Evolutionary conservation across 1,140 invertebrate species (phyloP).

Genomic region (Caenorhabditis tropicalis): DNA sequence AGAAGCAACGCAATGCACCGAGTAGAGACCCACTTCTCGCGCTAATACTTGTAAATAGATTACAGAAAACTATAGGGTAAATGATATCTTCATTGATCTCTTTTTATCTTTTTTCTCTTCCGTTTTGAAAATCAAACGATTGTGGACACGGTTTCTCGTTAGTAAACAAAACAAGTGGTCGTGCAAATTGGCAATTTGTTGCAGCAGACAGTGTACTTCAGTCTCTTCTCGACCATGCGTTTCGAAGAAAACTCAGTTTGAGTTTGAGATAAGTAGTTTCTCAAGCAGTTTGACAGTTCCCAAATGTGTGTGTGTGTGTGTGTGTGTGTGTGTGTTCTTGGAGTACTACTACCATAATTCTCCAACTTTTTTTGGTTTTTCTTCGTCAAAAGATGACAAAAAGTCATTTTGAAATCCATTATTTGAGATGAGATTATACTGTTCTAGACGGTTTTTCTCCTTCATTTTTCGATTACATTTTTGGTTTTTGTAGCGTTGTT

Average conservation of each 20-base stretch:
- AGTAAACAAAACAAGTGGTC: slow-evolving; percentile 10
- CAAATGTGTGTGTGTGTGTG: no score
- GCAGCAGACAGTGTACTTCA: neutral
- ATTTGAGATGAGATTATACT: neutral
- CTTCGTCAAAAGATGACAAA: neutral
- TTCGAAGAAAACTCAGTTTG: neutral
- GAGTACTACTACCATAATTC: neutral
- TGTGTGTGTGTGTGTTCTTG: neutral
- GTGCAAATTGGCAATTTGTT: slow-evolving; percentile 16
- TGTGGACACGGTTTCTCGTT: neutral
- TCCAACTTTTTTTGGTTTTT: neutral
- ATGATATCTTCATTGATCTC: neutral
- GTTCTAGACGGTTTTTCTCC: neutral
- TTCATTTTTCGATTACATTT: neutral
- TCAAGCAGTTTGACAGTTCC: neutral
- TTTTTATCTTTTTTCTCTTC: neutral
- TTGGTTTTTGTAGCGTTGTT: neutral
- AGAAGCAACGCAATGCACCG: neutral
- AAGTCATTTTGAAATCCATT: neutral
- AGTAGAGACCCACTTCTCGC: slow-evolving; percentile 9
- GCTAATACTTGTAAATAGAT: slow-evolving; percentile 39
- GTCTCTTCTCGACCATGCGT: neutral
- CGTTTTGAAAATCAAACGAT: neutral
- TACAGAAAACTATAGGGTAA: neutral
- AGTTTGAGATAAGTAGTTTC: slow-evolving; percentile 2